phyloP scores from a whole-genome alignment of 2,113 vertebrate species.

The Psittacula cyanocephala region DNA sequence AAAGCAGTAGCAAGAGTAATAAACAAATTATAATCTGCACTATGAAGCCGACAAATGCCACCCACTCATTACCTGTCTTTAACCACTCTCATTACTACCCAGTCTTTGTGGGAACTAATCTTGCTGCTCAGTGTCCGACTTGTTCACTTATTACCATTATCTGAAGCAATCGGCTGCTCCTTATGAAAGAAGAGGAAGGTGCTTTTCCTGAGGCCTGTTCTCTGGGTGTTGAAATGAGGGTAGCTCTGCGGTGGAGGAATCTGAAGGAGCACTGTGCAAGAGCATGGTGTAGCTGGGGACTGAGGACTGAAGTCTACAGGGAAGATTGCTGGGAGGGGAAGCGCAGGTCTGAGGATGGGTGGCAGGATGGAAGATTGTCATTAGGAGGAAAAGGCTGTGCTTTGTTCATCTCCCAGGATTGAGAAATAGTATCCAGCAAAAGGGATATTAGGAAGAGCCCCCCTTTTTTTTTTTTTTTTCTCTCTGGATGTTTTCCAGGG shows the following conservation, averaged over 20 bases:
- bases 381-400: background rate
- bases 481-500: background rate
- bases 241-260: background rate
- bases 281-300: background rate
- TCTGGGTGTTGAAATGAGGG: background rate
- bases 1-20: constrained; percentile 61
- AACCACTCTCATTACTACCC: constrained; percentile 61
- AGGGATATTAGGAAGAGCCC: background rate
- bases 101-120: constrained; percentile 63
- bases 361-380: background rate
- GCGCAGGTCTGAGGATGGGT: background rate
- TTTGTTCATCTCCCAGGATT: background rate
- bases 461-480: background rate
- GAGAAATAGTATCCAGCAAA: background rate
- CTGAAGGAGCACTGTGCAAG: background rate
- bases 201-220: constrained; percentile 13
- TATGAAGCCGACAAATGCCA: constrained; percentile 57
- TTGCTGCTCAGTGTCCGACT: constrained; percentile 10
- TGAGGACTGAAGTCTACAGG: background rate
- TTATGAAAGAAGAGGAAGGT: constrained; percentile 39
- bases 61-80: constrained; percentile 61
- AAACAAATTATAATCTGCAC: constrained; percentile 58
- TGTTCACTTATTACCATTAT: constrained; percentile 42
- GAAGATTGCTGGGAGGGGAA: background rate
- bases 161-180: constrained; percentile 11